Conservation (phyloP, 2,113 vertebrate genomes). For the Bothrops jararaca region DNA sequence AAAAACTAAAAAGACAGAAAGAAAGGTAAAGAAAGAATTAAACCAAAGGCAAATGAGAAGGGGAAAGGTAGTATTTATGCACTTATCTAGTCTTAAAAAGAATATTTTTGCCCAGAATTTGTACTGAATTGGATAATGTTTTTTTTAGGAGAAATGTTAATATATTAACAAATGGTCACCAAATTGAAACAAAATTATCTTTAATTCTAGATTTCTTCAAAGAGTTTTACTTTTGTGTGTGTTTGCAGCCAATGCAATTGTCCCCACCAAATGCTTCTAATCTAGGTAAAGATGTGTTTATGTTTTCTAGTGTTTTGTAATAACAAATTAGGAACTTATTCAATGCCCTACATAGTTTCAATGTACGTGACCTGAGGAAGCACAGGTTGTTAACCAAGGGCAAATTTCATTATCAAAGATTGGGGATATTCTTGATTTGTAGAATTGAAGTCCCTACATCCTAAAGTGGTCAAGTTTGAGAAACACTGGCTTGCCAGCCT, state of each 20-base stretch:
- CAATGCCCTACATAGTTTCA: background rate
- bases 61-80: background rate
- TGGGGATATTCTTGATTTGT: background rate
- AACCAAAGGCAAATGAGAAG: background rate
- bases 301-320: background rate
- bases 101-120: background rate
- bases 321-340: background rate
- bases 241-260: background rate
- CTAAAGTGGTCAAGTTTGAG: background rate
- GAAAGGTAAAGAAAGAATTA: background rate
- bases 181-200: background rate
- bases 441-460: background rate
- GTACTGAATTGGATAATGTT: background rate
- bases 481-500: background rate
- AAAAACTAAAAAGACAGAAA: background rate
- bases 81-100: background rate
- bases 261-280: background rate
- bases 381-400: background rate
- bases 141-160: background rate
- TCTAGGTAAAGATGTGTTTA: background rate
- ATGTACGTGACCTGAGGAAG: fast-evolving
- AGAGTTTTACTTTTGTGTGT: background rate
- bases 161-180: background rate
- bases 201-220: background rate
- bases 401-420: background rate